Evolutionary conservation across 2,797 vertebrate species (phyloP).

Genomic region (Coendou prehensilis): DNA sequence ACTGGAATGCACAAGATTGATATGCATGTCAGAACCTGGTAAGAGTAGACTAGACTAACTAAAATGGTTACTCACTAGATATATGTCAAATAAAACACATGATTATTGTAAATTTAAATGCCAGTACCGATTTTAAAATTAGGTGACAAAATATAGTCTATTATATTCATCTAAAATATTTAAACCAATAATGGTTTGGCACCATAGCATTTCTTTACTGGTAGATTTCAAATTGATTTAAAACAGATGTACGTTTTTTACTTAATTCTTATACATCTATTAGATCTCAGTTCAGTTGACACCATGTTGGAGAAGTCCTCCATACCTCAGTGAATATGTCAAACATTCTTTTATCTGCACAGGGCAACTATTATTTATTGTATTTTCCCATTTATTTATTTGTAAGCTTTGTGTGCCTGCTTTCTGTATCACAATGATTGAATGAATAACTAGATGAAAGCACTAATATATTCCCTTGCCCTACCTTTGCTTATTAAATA

Average conservation of each 20-base stretch:
- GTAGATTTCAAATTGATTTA: conserved; percentile 43
- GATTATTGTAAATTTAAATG: background rate
- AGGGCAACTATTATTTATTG: background rate
- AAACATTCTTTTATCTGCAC: background rate
- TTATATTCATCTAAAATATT: background rate
- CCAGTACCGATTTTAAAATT: background rate
- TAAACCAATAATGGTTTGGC: background rate
- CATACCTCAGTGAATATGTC: background rate
- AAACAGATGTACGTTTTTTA: background rate
- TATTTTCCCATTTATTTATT: conserved; percentile 14
- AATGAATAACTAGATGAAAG: background rate
- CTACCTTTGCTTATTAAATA: background rate
- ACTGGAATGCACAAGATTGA: background rate
- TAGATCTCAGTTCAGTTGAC: background rate
- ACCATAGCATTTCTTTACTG: background rate
- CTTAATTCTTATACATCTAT: background rate
- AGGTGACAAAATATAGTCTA: background rate
- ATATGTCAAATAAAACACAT: background rate
- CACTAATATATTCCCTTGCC: background rate
- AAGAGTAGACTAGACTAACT: background rate
- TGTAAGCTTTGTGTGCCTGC: background rate
- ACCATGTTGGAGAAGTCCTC: background rate
- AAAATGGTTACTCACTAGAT: background rate
- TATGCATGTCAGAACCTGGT: background rate
- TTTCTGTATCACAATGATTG: background rate